Base-by-base conservation (phyloP, 2,113 vertebrate species). In the Macquaria australasica region DNA sequence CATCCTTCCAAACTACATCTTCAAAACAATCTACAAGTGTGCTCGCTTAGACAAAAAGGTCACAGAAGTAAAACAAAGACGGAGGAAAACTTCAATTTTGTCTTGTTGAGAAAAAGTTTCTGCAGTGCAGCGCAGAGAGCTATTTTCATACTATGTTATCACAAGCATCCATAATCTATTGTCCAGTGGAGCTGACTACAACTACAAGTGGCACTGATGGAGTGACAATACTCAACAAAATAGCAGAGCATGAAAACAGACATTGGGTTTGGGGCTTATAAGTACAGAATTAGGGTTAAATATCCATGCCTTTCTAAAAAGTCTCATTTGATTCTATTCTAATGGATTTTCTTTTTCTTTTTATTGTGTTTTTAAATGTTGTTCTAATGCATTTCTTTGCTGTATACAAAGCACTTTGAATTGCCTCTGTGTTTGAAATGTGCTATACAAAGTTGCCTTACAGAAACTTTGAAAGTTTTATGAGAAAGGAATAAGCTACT, bases 11-110 rank as follows among this genome's bases (percentile, higher is more conserved):
- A 25, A 63, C 59, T 28, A 48, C 51, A 68, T 55, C 3, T 62
- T 63, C 55, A 39, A 20, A 53, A 84, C 48, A 63, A 11, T 45
- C 16, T 21, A 55, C 62, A 60, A 50, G 45, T 56, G 16, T 20
- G 23, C 4, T 34, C 6, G 0, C 55, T 48, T 59, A 34, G 68
- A 88, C 55, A 4, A 34, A 68, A 77, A 63, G 59, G 59, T 83
- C 69, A 50, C 31, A 50, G 43, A 63, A 25, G 53, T 66, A 9
- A 75, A 76, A 72, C 58, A 18, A 59, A 66, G 28, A 73, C 34
- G 5, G 56, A 79, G 15, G 21, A 34, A 62, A 28, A 11, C 14
- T 55, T 51, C 9, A 21, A 5, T 11, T 28, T 51, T 16, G 10
- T 51, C 28, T 23, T 23, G 10, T 62, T 23, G 8, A 62, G 51